Base-by-base conservation (phyloP, 1,140 invertebrate species). In the Dolichoris vasculosae region DNA sequence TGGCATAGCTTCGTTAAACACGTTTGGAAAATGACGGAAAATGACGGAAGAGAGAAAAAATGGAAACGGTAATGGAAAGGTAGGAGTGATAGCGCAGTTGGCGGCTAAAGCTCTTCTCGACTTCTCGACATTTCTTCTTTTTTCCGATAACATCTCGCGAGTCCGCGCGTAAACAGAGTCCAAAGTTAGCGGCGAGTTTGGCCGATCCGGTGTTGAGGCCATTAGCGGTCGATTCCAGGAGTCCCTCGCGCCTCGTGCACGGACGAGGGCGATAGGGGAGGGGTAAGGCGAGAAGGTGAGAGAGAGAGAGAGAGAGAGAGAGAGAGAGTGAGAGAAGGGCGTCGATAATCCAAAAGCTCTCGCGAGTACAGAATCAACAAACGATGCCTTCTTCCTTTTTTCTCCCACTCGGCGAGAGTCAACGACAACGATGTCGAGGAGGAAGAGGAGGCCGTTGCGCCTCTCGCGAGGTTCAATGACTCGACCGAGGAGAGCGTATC, bases 381-480 rank as follows among this genome's bases (percentile, higher is more conserved):
- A 73, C 82, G 55, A n/a, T 7, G 59, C 40, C 13, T 43, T 38
- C 20, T 26, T 40, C 3, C 0, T 67, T 59, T 83, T 83, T 63
- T 82, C 30, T 82, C 40, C 38, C 78, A 67, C 40, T 59, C 76
- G 32, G 0, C 48, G 81, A n/a, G 64, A 85, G 86, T 86, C 67
- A 80, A 69, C 81, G 78, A 51, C 84, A 82, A 48, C 23, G 40
- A 30, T 35, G 77, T 17, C 0, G 64, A 67, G 32, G 71, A 75
- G 40, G 71, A 76, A 13, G 46, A 76, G 43, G 46, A 32, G 46
- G 80, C 43, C 67, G n/a, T 55, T 73, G 67, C 32, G 48, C 67
- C 46, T 43, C 20, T 46, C 63, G 13, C 46, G 43, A 83, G 85
- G 88, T 89, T 88, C 87, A 88, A 87, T 87, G 87, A 90, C 87